Base-by-base conservation (phyloP, 2,797 vertebrate genomes). In the Cottoperca gobio region DNA sequence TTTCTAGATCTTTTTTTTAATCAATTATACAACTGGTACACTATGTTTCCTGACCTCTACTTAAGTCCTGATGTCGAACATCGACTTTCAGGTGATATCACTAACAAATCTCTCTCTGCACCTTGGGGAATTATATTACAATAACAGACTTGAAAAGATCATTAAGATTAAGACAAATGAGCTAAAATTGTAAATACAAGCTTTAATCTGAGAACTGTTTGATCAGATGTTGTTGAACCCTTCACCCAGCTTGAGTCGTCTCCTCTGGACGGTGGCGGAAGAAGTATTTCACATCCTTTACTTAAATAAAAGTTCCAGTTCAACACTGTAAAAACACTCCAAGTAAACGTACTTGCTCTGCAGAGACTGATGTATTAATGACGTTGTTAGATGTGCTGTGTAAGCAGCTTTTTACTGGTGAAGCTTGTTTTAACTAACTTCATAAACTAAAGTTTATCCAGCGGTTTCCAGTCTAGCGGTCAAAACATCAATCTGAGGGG, bases 41-140 rank as follows among this genome's bases (percentile, higher is more conserved):
- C n/a, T n/a, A n/a, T n/a, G n/a, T 65, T 69, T 53, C 54, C 37
- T 80, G 85, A 77, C 76, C 72, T 66, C 58, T 60, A 21, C 24
- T 21, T 40, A 48, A 43, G n/a, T 31, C 52, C n/a, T 9, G 2
- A 59, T 69, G 37, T 46, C 33, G 7, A 64, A 50, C 40, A 57
- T 19, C 54, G 31, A 57, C 35, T 63, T 26, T 12, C 31, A 33
- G 40, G 13, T 26, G 6, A 1, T 4, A 50, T 43, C 31, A 53
- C 0, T 62, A 24, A 68, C n/a, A 26, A 75, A 8, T 28, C 2
- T 48, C 42, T 21, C 37, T 37, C 31, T 21, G 14, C 11, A 45
- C 11, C 58, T 39, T 16, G 5, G 40, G 14, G 13, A 62, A 67
- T 19, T 35, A 23, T 23, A 17, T 31, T 17, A 45, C 17, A 45